A percentile compares a stretch with the other conserved stretches of the same genome.
These are phyloP conservation scores for Zaprionus africanus DNA, from an alignment of 1,140 invertebrate species.

Conservation along the genomic window DNA sequence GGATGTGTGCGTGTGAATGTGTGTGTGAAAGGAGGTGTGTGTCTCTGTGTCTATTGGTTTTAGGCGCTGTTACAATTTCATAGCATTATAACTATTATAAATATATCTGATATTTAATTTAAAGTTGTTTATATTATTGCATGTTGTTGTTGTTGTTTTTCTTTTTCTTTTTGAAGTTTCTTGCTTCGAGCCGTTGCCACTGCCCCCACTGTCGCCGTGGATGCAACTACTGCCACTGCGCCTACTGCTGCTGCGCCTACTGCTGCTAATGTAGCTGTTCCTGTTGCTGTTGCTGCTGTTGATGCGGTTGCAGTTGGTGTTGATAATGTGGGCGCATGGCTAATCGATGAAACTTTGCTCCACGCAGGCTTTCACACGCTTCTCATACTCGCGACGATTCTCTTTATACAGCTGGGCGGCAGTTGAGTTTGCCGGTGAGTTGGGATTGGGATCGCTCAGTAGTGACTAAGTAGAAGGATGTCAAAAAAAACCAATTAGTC, in stretches of 20 bases:
- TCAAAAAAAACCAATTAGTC: constrained; percentile 17
- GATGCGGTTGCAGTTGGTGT: constrained; percentile 48
- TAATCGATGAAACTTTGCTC: constrained; percentile 98
- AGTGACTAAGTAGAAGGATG: constrained; percentile 89
- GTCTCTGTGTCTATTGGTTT: constrained; percentile 23
- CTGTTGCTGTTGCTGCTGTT: constrained; percentile 36
- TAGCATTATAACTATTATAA: constrained; percentile 77
- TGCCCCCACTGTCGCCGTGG: constrained; percentile 34
- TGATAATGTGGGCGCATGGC: constrained; percentile 84
- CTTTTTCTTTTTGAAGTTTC: constrained; percentile 49
- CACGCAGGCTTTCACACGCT: constrained; percentile 97
- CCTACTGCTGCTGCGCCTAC: constrained; percentile 35
- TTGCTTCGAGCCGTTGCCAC: constrained; percentile 44
- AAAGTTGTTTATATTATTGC: constrained; percentile 79
- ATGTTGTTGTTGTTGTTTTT: constrained; percentile 59
- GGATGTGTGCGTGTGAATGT: constrained; percentile 22
- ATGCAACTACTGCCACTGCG: constrained; percentile 36
- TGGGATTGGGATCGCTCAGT: constrained; percentile 98
- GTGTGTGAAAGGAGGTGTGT: constrained; percentile 29
- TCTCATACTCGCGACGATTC: constrained; percentile 97
- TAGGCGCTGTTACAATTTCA: constrained; percentile 78
- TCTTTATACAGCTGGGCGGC: constrained; percentile 98
- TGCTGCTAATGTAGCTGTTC: constrained; percentile 33
- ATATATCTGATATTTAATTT: constrained; percentile 79
- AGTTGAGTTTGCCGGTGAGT: constrained; percentile 98